Evolutionary conservation across 1,140 invertebrate genomes (phyloP), one percentile per base, ranked within the genome.

Genomic region (Bicyclus anynana): DNA sequence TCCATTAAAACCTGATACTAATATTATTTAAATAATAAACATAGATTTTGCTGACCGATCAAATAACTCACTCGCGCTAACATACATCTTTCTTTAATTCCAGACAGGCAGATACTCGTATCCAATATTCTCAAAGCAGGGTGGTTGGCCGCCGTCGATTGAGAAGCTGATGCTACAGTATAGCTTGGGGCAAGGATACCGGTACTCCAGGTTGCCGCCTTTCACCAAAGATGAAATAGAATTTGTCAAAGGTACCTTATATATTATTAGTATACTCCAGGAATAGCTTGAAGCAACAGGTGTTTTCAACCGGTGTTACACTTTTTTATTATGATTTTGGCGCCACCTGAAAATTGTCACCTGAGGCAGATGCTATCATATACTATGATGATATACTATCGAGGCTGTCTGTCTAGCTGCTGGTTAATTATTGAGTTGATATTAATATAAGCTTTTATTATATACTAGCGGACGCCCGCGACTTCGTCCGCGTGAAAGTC

Each of bases 71-170:
- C 2, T 23, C 7, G 3, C 23, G 7, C 23, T 23, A 23, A 4
- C 7, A 23, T 2, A 7, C 7, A 23, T 23, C 7, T 23, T 17
- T 3, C 35, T 14, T 26, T 29, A 14, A 35, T 62, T 70, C 50
- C 59, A 87, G 89, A 73, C 66, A 52, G 92, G 91, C 0, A 89
- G 90, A 80, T 84, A 84, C 26, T 65, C 86, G 1, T 73, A 92
- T 75, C 89, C 92, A 0, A 89, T 93, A 27, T 92, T 84, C 62
- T 89, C 87, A 0, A 69, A 78, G 40, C 68, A 73, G 18, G 87
- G 87, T 2, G 77, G 84, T 16, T 89, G 89, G 72, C 87, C 88
- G 2, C 50, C 65, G 9, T 54, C 65, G 0, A 68, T 89, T 51
- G 75, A 77, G 44, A 64, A 75, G 16, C 62, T 57, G 0, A 72